Base-by-base conservation (phyloP, 1,140 invertebrate species). In the Camponotus pennsylvanicus region DNA sequence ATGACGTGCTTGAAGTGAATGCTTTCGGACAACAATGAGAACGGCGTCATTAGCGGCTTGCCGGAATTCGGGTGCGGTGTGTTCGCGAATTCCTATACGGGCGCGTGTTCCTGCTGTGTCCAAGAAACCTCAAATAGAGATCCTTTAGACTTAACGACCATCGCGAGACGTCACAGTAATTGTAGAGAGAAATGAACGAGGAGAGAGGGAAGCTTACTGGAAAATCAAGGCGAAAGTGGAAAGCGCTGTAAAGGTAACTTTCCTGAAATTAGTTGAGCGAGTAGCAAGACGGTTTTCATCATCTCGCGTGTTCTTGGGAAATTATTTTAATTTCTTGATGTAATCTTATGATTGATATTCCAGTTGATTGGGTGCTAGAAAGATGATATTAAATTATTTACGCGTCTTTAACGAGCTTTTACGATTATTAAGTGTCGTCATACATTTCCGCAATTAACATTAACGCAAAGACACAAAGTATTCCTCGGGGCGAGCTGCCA, bases 401-500 rank as follows among this genome's bases (percentile, higher is more conserved):
- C 45, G 15, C 21, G 21, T 1, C 42, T 71, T 32, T 55, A 57
- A 32, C 21, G 45, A 4, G 13, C 34, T 9, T 55, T 32, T 18
- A n/a, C 7, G 1, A 42, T 57, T 37, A 55, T 18, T 18, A 5
- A 57, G 32, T 75, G 34, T 13, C 11, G 34, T 21, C 32, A 21
- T n/a, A 55, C 18, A 49, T 37, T 45, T 40, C 15, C 15, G 34
- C 2, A 21, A 59, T 71, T 71, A 80, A 80, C 27, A 40, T 59
- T 27, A 32, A 49, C 55, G 32, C 77, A 94, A 91, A 88, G 67
- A n/a, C 92, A 92, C 67, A 94, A 94, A 91, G 88, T 95, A 89
- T 95, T 94, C 86, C 88, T 94, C 34, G 90, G 94, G 94, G 93
- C 59, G 93, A 95, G 21, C 75, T 95, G 57, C 94, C 94, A 59